Evolutionary conservation across 2,797 vertebrate species (phyloP), one percentile per base, ranked within the genome.

Genomic region (Mus caroli): DNA sequence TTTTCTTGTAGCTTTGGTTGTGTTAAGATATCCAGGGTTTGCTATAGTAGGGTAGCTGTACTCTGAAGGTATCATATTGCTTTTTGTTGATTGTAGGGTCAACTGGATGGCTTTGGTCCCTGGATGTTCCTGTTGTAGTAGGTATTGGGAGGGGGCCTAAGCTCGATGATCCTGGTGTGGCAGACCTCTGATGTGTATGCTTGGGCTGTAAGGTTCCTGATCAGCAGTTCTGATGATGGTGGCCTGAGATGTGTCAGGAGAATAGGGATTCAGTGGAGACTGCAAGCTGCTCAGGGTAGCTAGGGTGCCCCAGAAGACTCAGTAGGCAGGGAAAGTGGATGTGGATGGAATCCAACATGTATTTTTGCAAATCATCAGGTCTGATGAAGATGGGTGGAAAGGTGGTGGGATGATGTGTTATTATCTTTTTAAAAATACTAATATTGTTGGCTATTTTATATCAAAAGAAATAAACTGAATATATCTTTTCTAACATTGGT

Each of bases 401-500:
- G 17, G 17, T 71, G 34, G 17, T 37, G n/a, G 34, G 67, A 37
- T 71, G 69, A 22, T 37, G 17, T 1, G 1, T 71, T 71, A n/a
- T 71, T 71, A 8, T 20, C 19, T 20, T 37, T 90, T 94, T 71
- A 14, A 58, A 89, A 79, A 76, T 73, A 54, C 52, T 89, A 7
- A 83, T 91, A 84, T 90, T 22, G n/a, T 69, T 82, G 69, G 9
- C 26, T 80, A 0, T 91, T 79, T 89, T 88, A 69, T 10, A 90
- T 79, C 50, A 92, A 69, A 96, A 90, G 79, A 90, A 60, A 22
- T 34, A 69, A 69, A 52, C 50, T 52, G 46, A 82, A 85, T 90
- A 89, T 90, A 43, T 93, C 69, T 34, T 94, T 97, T 73, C 58
- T 46, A 84, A 69, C 75, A 88, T 80, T 78, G 62, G n/a, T 60